Conservation (phyloP, 2,113 vertebrate genomes). For the Hippocampus comes region DNA sequence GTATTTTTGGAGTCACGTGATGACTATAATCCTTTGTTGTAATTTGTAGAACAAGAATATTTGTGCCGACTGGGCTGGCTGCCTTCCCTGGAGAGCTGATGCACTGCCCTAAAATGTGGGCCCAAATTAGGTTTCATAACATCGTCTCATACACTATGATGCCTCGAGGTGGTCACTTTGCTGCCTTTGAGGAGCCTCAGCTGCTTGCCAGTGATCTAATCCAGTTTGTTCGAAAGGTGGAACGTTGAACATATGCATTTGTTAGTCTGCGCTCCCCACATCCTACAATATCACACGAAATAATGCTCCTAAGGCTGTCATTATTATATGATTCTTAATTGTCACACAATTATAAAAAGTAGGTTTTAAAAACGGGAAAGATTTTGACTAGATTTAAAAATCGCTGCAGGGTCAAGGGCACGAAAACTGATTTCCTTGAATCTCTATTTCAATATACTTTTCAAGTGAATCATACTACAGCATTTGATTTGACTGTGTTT, state of each 20-base stretch:
- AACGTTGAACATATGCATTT: slow-evolving; percentile 26
- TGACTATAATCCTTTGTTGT: slow-evolving; percentile 9
- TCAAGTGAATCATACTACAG: no score
- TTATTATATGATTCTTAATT: background rate
- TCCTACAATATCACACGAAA: background rate
- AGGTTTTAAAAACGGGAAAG: background rate
- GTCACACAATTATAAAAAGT: background rate
- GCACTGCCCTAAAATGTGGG: slow-evolving; percentile 74
- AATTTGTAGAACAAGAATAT: slow-evolving; percentile 58
- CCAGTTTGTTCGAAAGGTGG: slow-evolving; percentile 78
- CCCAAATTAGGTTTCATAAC: slow-evolving; percentile 65
- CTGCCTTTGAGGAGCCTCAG: slow-evolving; percentile 82
- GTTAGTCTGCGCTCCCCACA: background rate
- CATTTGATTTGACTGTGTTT: no score
- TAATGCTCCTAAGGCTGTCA: background rate
- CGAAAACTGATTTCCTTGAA: no score
- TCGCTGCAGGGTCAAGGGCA: no score
- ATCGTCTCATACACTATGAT: slow-evolving; percentile 78
- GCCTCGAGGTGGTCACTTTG: slow-evolving; percentile 82
- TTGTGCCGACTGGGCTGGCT: slow-evolving; percentile 79
- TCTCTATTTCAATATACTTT: no score
- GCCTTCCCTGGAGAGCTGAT: slow-evolving; percentile 77
- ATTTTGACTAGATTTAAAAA: background rate
- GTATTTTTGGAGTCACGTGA: background rate
- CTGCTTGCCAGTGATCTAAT: slow-evolving; percentile 78